Evolutionary conservation across 2,797 vertebrate species (phyloP), one percentile per base, ranked within the genome.

Genomic region (Neostethus bicornis): DNA sequence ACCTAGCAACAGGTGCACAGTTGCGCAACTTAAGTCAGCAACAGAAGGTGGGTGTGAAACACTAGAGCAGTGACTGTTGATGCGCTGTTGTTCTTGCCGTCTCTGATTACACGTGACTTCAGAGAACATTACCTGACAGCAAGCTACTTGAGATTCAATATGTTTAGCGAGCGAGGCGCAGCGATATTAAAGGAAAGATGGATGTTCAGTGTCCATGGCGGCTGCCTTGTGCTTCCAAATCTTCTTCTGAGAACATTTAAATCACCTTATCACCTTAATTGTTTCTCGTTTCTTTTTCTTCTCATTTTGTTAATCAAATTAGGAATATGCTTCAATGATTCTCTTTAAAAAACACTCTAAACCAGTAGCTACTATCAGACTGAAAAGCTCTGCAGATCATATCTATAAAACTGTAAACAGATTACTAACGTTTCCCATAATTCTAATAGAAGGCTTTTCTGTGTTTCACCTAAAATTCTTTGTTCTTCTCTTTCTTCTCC

Each of bases 1-100:
- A 87, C 70, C 74, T 80, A 69, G 69, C 79, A 81, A 84, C 86
- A 91, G 89, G 87, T 92, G 89, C 55, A 50, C 7, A 52, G 77
- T 73, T 81, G 61, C 75, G 50, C 53, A 37, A 66, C 31, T 37
- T n/a, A 47, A 64, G 76, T 64, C 65, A 37, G 61, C 60, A 49
- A 52, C 86, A 87, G 80, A 81, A 66, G 85, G 85, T 7, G n/a
- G 60, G 64, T 77, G 80, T 70, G 83, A 74, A 91, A 91, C 84
- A 58, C 31, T 66, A 91, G 85, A 81, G 64, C 1, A 13, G 34
- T 66, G 66, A 61, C 70, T 77, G 69, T 47, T 64, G 66, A 62
- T 54, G 54, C 49, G 70, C 76, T 85, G 76, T 82, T 65, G 25
- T 26, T 73, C 25, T 62, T 10, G 32, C 48, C 54, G 19, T 85